phyloP scores from a whole-genome alignment of 1,140 invertebrate genomes.

The Eumaeus atala region DNA sequence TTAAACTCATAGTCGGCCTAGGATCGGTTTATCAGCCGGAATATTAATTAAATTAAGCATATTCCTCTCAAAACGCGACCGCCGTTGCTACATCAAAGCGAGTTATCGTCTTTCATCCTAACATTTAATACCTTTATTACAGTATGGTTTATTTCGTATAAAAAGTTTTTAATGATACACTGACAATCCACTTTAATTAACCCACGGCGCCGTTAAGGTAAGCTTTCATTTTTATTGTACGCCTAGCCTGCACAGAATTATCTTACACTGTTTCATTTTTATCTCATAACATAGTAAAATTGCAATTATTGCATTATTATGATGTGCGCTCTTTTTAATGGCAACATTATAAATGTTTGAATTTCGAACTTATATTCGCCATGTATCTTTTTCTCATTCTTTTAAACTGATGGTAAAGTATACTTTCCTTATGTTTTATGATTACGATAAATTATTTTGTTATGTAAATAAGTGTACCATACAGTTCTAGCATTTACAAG shows the following conservation, averaged over 20 bases:
- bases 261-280: constrained; percentile 4
- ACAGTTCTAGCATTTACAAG: no score
- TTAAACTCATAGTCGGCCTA: no score
- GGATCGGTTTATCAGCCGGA: no score
- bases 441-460: no score
- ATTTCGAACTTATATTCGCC: no score
- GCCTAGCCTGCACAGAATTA: not conserved
- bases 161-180: constrained; percentile 15
- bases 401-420: no score
- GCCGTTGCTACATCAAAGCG: constrained; percentile 1
- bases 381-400: no score
- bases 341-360: no score
- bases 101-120: constrained; percentile 6
- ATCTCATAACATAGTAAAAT: constrained; percentile 2
- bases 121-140: constrained; percentile 15
- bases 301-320: not conserved
- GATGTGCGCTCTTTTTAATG: no score
- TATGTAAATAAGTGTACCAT: no score
- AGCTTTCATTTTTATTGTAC: constrained; percentile 8
- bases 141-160: constrained; percentile 12
- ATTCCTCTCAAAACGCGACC: not conserved
- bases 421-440: no score
- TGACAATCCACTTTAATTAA: constrained; percentile 9
- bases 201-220: not conserved
- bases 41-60: not conserved